phyloP scores from a whole-genome alignment of 2,113 vertebrate genomes.

The Cyanoramphus novaezelandiae region DNA sequence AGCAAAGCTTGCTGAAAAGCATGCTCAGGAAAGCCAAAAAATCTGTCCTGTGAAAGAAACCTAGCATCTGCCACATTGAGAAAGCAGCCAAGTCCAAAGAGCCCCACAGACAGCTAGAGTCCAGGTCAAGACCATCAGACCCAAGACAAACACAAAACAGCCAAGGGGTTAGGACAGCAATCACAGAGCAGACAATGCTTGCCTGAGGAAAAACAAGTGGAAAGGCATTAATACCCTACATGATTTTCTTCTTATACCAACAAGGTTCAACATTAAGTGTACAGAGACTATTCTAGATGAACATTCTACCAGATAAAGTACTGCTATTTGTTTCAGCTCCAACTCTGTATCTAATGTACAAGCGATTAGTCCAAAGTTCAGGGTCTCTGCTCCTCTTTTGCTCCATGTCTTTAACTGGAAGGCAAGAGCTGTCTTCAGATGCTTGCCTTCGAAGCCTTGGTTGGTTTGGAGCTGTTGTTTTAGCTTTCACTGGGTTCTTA shows the following conservation, averaged over 20 bases:
- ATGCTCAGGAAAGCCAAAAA: not conserved
- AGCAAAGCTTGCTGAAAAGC: slow-evolving; percentile 3
- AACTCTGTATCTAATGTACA: not conserved
- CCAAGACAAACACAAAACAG: not conserved
- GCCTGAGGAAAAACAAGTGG: not conserved
- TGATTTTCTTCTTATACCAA: not conserved
- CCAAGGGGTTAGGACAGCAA: not conserved
- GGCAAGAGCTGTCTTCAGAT: not conserved
- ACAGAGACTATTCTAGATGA: not conserved
- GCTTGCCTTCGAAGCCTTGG: not conserved
- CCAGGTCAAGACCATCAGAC: not conserved
- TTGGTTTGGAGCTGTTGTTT: not conserved
- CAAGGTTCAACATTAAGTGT: not conserved
- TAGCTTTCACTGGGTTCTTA: not conserved
- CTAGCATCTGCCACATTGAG: not conserved
- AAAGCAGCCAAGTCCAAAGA: not conserved
- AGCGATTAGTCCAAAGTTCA: not conserved
- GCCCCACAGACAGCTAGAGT: not conserved
- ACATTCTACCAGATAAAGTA: not conserved
- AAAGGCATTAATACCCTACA: not conserved
- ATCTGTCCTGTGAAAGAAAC: not conserved
- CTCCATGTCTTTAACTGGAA: not conserved
- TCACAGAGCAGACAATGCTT: not conserved
- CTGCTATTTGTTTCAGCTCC: not conserved
- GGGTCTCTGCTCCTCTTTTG: not conserved